Evolutionary conservation across 2,797 vertebrate genomes (phyloP).

Genomic region (Heteromormyrus szaboi): DNA sequence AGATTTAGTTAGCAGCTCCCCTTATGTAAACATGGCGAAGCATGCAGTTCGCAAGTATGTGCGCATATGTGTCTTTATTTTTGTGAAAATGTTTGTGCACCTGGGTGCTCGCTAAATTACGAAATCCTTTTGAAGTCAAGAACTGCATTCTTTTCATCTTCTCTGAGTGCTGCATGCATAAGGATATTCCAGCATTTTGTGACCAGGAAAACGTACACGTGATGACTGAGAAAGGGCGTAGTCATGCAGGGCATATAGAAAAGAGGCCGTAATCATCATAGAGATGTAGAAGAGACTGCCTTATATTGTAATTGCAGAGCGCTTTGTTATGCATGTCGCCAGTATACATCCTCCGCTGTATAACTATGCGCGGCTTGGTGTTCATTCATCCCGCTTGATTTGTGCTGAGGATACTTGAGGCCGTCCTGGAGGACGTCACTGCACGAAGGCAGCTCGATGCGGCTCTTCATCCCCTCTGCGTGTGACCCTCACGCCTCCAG

Average conservation of each 20-base stretch:
- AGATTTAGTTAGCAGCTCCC: background rate
- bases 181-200: background rate
- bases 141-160: background rate
- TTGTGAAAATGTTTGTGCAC: background rate
- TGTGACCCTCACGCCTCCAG: background rate
- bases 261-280: background rate
- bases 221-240: background rate
- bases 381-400: background rate
- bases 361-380: background rate
- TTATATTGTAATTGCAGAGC: background rate
- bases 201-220: background rate
- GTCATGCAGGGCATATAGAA: background rate
- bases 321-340: background rate
- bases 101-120: background rate
- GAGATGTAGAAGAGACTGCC: background rate
- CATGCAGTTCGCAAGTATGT: background rate
- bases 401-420: background rate
- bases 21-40: background rate
- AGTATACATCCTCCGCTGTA: background rate
- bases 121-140: background rate
- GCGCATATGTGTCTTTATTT: background rate
- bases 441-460: background rate
- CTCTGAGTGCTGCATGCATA: background rate
- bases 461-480: background rate
- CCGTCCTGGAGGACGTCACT: background rate